Percentiles rank a stretch among this genome's conserved stretches.
Conservation (phyloP, 1,140 invertebrate species). For the Doryteuthis pealeii region DNA sequence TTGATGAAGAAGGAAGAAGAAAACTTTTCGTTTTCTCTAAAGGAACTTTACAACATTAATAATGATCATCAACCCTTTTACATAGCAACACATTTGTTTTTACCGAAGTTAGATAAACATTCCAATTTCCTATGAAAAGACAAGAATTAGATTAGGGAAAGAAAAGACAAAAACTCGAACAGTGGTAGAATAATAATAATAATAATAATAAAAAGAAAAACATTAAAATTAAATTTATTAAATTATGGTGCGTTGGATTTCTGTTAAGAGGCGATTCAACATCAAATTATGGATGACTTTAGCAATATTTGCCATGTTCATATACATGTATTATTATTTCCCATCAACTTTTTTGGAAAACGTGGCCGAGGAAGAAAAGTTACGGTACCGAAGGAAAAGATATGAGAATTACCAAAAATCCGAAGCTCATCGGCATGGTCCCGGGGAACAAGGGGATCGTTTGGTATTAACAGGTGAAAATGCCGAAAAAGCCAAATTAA, state of each 20-base stretch:
- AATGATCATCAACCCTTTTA: too few relatives aligned
- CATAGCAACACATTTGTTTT: too few relatives aligned
- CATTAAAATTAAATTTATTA: not conserved
- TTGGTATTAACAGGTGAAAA: conserved; percentile 47
- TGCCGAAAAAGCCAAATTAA: conserved; percentile 36
- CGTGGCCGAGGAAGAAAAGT: not conserved
- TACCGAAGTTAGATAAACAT: too few relatives aligned
- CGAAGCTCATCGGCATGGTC: conserved; percentile 38
- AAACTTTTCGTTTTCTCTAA: too few relatives aligned
- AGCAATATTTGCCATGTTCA: not conserved
- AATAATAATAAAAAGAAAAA: too few relatives aligned
- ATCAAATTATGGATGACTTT: not conserved
- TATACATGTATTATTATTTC: not conserved
- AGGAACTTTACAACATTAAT: too few relatives aligned
- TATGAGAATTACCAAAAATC: conserved; percentile 34
- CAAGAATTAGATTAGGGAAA: too few relatives aligned
- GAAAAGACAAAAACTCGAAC: too few relatives aligned
- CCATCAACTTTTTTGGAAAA: too few relatives aligned
- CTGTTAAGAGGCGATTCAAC: not conserved
- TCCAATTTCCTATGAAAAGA: too few relatives aligned
- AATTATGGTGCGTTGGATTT: not conserved
- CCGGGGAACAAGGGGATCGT: conserved; percentile 49
- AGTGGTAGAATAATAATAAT: too few relatives aligned
- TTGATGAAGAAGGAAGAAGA: too few relatives aligned
- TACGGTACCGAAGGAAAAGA: conserved; percentile 30